phyloP scores from a whole-genome alignment of 53 echinoderm and acorn worm species.

The Patiria pectinifera region DNA sequence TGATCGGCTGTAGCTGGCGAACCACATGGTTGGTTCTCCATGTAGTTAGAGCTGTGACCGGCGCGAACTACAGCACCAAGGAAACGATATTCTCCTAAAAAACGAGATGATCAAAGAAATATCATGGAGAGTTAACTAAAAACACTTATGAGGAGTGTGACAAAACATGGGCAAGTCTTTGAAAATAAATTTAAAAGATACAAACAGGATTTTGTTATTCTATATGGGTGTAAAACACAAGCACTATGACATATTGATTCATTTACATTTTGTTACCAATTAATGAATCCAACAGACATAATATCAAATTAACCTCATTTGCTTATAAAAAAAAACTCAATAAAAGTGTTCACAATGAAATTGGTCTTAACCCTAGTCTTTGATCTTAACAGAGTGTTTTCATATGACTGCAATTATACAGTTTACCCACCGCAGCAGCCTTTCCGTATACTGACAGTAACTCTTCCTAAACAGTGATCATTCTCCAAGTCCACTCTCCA shows the following conservation, averaged over 20 bases:
- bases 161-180: neutral
- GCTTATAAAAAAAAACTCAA: too few species aligned
- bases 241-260: too few species aligned
- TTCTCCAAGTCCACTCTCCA: slow-evolving; percentile 1
- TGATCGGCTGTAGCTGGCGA: slow-evolving; percentile 13
- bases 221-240: too few species aligned
- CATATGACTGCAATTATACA: too few species aligned
- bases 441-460: neutral
- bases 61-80: neutral
- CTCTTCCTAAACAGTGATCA: neutral
- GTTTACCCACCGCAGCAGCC: neutral
- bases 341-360: neutral
- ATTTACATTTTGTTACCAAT: too few species aligned
- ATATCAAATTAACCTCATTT: too few species aligned
- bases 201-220: too few species aligned
- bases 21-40: slow-evolving; percentile 1
- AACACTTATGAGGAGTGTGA: neutral
- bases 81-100: neutral
- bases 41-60: neutral
- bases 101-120: neutral
- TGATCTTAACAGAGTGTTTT: neutral
- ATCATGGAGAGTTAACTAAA: neutral
- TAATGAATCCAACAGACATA: too few species aligned
- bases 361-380: neutral
- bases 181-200: too few species aligned